These are phyloP conservation scores for Neopelma chrysocephalum DNA, from an alignment of 2,797 vertebrate species.

Conservation along the genomic window DNA sequence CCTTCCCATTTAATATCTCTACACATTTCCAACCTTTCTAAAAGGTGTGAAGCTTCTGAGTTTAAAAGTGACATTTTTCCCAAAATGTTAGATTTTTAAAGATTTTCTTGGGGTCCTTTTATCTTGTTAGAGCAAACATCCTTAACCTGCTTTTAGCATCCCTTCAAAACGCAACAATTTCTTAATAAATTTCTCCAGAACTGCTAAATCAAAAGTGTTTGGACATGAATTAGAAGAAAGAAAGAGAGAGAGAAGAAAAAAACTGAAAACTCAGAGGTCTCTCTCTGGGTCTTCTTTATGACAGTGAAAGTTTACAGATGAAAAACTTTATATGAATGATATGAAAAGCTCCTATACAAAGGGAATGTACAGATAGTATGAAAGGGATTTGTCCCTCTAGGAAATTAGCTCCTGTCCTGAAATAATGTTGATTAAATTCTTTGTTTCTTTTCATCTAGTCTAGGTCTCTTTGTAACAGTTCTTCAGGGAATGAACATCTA, in stretches of 20 bases:
- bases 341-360: slow-evolving; percentile 15
- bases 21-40: neutral
- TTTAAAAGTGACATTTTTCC: neutral
- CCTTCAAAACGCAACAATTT: neutral
- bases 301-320: neutral
- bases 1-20: neutral
- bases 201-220: neutral
- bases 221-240: neutral
- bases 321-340: neutral
- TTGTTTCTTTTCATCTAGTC: neutral
- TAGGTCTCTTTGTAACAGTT: neutral
- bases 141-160: neutral
- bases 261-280: neutral
- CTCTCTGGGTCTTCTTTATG: neutral
- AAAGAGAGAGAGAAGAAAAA: neutral
- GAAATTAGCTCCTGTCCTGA: slow-evolving; percentile 31
- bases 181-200: neutral
- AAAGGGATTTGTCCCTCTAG: neutral
- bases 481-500: neutral
- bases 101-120: neutral
- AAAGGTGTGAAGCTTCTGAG: neutral
- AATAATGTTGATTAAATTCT: slow-evolving; percentile 6
- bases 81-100: neutral
- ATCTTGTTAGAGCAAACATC: neutral
- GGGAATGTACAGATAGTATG: neutral